Evolutionary conservation across 2,888 invertebrate genomes (phyloP).

Genomic region (Melolontha melolontha): DNA sequence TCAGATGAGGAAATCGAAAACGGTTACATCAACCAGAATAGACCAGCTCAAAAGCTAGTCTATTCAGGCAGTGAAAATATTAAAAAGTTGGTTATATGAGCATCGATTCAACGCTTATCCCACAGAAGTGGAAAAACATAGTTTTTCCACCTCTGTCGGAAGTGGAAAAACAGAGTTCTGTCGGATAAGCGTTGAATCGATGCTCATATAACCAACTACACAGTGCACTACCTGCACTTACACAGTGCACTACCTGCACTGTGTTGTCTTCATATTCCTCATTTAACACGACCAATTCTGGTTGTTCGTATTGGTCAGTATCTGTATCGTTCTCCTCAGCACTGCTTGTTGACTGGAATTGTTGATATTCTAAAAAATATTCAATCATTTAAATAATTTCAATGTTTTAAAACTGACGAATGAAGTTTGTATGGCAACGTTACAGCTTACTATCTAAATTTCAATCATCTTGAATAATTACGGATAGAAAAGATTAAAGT

Average conservation of each 20-base stretch:
- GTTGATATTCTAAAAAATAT: no score
- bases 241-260: slow-evolving; percentile 28
- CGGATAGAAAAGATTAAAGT: no score
- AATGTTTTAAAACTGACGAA: no score
- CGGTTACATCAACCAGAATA: slow-evolving; percentile 39
- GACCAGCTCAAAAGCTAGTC: slow-evolving; percentile 55
- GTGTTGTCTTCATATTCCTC: slow-evolving; percentile 46
- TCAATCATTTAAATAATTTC: no score
- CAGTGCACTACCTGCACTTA: slow-evolving; percentile 41
- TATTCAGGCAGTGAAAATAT: slow-evolving; percentile 63
- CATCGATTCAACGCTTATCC: slow-evolving; percentile 65
- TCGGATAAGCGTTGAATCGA: slow-evolving; percentile 64
- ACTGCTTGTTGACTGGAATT: slow-evolving; percentile 48
- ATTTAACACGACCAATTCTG: slow-evolving; percentile 49
- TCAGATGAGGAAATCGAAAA: slow-evolving; percentile 51
- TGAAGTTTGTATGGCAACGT: no score
- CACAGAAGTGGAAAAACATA: slow-evolving; percentile 64
- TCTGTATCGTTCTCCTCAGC: slow-evolving; percentile 52
- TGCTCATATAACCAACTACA: slow-evolving; percentile 64
- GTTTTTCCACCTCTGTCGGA: slow-evolving; percentile 65
- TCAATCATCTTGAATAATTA: no score
- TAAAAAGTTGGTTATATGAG: slow-evolving; percentile 64
- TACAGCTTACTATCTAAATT: no score
- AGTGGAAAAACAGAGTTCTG: no score
- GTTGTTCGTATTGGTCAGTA: slow-evolving; percentile 53